Evolutionary conservation across 2,113 vertebrate species (phyloP), one percentile per base, ranked within the genome.

Genomic region (Psilopsiagon aymara): DNA sequence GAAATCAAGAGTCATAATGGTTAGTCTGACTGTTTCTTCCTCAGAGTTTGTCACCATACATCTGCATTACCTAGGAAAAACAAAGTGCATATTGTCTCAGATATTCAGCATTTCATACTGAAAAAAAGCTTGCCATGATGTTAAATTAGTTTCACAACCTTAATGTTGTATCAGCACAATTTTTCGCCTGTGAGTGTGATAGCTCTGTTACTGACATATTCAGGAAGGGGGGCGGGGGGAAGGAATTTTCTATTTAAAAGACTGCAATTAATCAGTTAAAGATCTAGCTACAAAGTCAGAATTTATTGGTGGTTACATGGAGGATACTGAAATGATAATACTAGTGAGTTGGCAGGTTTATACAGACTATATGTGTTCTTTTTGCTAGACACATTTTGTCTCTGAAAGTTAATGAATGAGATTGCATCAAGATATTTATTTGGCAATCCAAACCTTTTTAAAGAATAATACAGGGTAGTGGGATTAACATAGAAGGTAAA

Each of bases 401-500:
- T 24, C 16, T 52, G 20, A 33, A 44, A 47, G 7, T 66, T 85
- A 77, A 67, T 74, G 25, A 89, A 74, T 43, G 13, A 33, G 82
- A 67, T n/a, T 77, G 2, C 11, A 86, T 57, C 25, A 81, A 57
- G 25, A 10, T 60, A 7, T 43, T 91, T 90, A 43, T 59, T 37
- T 88, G 80, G 6, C 21, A 51, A 35, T 21, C 25, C 4, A 92
- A 96, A 86, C 86, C 39, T 95, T 96, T 94, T 74, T 80, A 78
- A 92, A 68, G 28, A 97, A 94, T 47, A 52, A 62, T 96, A 82
- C 44, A 27, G 84, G 17, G 28, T 88, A 92, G n/a, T 79, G 55
- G 37, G 77, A 90, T 96, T 96, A 92, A 87, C 51, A 41, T 66
- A 68, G 87, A 97, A 93, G 77, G 37, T 80, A 97, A 97, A 96